phyloP scores from a whole-genome alignment of 2,797 vertebrate species.

The Poecilia picta region DNA sequence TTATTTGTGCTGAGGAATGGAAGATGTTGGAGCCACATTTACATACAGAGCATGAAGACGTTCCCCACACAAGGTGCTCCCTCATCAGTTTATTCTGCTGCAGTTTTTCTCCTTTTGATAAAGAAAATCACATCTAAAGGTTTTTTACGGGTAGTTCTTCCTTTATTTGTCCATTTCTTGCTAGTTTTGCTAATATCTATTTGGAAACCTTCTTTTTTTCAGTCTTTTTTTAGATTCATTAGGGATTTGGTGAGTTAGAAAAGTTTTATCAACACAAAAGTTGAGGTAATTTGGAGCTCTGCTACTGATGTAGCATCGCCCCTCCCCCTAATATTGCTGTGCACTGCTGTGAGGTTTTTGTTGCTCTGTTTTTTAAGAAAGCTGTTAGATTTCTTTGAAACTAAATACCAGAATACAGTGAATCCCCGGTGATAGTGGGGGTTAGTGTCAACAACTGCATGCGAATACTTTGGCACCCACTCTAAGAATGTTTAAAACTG shows the following conservation, averaged over 20 bases:
- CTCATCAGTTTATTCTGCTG: neutral
- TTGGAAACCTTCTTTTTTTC: neutral
- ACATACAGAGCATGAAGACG: constrained; percentile 27
- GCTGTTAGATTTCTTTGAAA: neutral
- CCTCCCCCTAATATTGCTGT: neutral
- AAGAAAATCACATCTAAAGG: neutral
- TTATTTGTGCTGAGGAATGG: constrained; percentile 64
- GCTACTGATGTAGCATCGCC: neutral
- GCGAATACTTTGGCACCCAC: neutral
- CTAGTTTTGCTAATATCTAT: neutral
- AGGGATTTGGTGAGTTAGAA: neutral
- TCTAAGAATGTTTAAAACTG: neutral
- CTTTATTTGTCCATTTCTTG: neutral
- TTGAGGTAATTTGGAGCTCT: neutral
- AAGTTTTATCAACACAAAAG: neutral
- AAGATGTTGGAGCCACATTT: constrained; percentile 48
- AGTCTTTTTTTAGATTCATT: neutral
- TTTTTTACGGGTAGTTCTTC: neutral
- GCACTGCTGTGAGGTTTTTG: neutral
- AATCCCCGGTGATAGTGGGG: neutral
- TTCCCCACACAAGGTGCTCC: neutral
- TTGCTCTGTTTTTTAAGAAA: neutral
- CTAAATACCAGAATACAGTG: neutral
- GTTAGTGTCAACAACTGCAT: neutral
- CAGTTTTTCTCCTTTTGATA: neutral